Evolutionary conservation across 2,113 vertebrate species (phyloP).

Genomic region (Thymallus thymallus): DNA sequence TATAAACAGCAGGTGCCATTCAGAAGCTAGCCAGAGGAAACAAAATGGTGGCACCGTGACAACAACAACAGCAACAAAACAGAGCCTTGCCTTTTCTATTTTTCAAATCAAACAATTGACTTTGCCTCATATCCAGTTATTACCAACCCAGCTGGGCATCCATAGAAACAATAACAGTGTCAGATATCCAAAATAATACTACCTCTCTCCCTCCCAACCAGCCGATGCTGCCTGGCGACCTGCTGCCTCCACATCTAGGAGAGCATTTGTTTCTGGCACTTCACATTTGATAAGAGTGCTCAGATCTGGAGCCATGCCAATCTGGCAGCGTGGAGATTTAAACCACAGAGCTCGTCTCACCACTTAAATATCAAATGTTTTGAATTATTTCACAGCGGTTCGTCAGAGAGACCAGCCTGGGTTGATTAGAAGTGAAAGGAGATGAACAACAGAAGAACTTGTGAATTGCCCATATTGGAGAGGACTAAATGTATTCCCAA

Average conservation of each 20-base stretch:
- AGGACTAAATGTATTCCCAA: constrained; percentile 18
- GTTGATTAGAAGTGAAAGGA: constrained; percentile 1
- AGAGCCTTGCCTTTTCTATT: not conserved
- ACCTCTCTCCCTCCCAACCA: not conserved
- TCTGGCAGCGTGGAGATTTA: not conserved
- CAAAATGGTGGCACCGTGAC: too few relatives aligned
- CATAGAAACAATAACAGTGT: not conserved
- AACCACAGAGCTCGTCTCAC: not conserved
- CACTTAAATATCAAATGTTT: constrained; percentile 1
- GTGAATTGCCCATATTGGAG: constrained; percentile 4
- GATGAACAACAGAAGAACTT: not conserved
- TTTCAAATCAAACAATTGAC: not conserved
- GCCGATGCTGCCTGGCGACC: too few relatives aligned
- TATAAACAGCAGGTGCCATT: too few relatives aligned
- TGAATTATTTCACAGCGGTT: not conserved
- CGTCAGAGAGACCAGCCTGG: not conserved
- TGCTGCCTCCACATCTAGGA: not conserved
- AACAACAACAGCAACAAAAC: not conserved
- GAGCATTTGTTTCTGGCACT: not conserved
- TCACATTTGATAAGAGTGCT: not conserved
- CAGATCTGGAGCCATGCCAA: not conserved
- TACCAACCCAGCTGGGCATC: not conserved
- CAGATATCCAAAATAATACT: not conserved
- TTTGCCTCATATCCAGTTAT: not conserved
- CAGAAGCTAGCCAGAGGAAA: too few relatives aligned